Base-by-base conservation (phyloP, 2,113 vertebrate genomes). In the Aptenodytes patagonicus region DNA sequence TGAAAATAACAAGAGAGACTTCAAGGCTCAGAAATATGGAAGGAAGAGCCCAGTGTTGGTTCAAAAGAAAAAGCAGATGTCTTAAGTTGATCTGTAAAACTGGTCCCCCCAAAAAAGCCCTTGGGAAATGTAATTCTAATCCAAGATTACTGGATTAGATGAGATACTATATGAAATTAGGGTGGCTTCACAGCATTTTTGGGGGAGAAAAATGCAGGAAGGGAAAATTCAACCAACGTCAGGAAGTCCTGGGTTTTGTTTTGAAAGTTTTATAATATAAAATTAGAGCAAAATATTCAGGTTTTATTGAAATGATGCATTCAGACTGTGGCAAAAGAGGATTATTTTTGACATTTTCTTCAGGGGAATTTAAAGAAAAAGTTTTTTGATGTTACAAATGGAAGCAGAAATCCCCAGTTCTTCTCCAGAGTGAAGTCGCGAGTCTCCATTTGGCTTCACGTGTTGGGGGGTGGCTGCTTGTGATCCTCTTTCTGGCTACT, bases 391-490 rank as follows among this genome's bases (percentile, higher is more conserved):
- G 0, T 77, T 57, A 47, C 76, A 36, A 8, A 65, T 9, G 47
- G 86, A 36, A 91, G 52, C 72, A 71, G 61, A 51, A 91, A 58
- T 61, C 29, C 32, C 31, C 13, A 6, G 38, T 8, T 76, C 36
- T 54, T 42, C 51, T 32, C 34, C 1, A 2, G 38, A 16, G 29
- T 17, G 73, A 40, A 62, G 57, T 9, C 28, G 2, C 46, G 21
- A 15, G 24, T 22, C 68, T 57, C 64, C 44, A 0, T 4, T 3
- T 68, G 58, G 36, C 25, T 86, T 69, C 10, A 0, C 0, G 0
- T 21, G 26, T 5, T 13, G 18, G 6, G 44, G 51, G 10, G 3
- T 18, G 51, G 77, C 32, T 0, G 1, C 26, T 38, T 18, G 25
- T 10, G 26, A 5, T 40, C 40, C 36, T 24, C 46, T 47, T n/a